Base-by-base conservation (phyloP, 2,888 invertebrate genomes). In the Cryptosula pallasiana region DNA sequence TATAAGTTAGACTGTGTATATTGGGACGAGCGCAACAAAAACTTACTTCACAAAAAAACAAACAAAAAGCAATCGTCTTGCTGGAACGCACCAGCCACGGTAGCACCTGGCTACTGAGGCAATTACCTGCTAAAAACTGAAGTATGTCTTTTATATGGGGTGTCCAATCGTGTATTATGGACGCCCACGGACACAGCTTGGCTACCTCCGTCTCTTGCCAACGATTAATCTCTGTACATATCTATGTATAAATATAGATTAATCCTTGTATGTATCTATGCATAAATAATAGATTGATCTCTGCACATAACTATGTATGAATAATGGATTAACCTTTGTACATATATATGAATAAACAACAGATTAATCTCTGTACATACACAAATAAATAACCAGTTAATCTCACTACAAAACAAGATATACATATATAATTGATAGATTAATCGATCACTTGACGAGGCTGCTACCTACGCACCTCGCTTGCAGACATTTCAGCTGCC, bases 121-220 rank as follows among this genome's bases (percentile, higher is more conserved):
- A 5, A 16, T 63, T 32, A 63, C 63, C 63, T 63, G 63, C 29
- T 2, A 63, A 32, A 27, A 32, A 16, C 9, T 63, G 29, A 3
- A 63, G 32, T 2, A 63, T 27, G n/a, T 63, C 63, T 34, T n/a
- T 63, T 9, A 63, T 32, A 32, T 63, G 63, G 9, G 63, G 63
- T 32, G 13, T 27, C 63, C 63, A 63, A 32, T 63, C 27, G 5
- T 63, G 63, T 13, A 63, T 32, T 20, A 63, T 20, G 9, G 63
- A 63, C 16, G 63, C 13, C 63, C 63, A 63, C 3, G 63, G 32
- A 63, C 63, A 63, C 25, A 29, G 63, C 32, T 63, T 63, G 16
- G 63, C 63, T 2, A 27, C 63, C 9, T 63, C 63, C 32, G 63
- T 63, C 63, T 63, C 32, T 32, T 63, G 63, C 63, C 63, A 63